phyloP scores from a whole-genome alignment of 2,113 vertebrate species.

The Suncus etruscus region DNA sequence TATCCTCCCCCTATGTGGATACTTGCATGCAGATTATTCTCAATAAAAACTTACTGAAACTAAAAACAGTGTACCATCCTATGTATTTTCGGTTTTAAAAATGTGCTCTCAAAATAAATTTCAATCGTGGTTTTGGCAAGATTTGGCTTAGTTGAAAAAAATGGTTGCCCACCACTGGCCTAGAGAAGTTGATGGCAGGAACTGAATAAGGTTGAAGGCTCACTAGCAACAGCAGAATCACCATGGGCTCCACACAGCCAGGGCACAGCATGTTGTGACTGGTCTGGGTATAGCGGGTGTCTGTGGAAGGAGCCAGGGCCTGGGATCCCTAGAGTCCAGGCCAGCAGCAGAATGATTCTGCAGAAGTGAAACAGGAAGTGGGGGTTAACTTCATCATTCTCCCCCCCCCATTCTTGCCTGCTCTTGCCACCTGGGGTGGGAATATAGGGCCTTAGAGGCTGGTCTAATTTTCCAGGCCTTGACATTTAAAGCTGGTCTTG shows the following conservation, averaged over 20 bases:
- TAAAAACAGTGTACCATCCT: too few relatives aligned
- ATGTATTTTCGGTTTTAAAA: too few relatives aligned
- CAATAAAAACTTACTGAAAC: too few relatives aligned
- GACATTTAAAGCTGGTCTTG: conserved; percentile 52
- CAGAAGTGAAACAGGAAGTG: neutral
- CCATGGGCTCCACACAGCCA: neutral
- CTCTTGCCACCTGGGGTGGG: neutral
- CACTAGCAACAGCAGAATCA: neutral
- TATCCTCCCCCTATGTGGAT: too few relatives aligned
- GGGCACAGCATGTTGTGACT: neutral
- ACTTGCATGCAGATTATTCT: too few relatives aligned
- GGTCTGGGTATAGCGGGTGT: neutral
- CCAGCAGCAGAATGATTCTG: neutral
- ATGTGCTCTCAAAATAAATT: too few relatives aligned
- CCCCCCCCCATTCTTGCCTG: too few relatives aligned
- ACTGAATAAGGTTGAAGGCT: neutral
- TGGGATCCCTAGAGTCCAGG: neutral
- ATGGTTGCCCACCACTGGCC: neutral
- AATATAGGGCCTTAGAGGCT: neutral
- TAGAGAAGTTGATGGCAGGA: neutral
- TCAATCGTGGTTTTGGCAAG: too few relatives aligned
- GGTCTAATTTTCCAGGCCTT: conserved; percentile 57
- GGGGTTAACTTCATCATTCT: neutral
- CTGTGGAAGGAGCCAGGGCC: neutral
- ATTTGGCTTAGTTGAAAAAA: too few relatives aligned